These are phyloP conservation scores for Emberiza fucata DNA, from an alignment of 2,113 vertebrate genomes.

Conservation along the genomic window DNA sequence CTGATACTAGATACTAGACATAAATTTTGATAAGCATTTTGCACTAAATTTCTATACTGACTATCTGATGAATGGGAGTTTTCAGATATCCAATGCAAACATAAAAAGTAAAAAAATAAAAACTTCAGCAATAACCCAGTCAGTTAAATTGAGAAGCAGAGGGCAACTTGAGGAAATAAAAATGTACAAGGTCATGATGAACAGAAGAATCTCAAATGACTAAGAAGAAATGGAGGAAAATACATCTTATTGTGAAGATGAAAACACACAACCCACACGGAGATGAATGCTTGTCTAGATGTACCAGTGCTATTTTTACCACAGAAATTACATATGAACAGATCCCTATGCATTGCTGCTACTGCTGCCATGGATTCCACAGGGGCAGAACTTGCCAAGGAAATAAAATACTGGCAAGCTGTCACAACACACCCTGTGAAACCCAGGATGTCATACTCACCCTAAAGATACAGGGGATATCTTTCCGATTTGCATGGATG, in stretches of 20 bases:
- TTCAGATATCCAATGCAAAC: not conserved
- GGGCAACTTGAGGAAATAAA: not conserved
- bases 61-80: not conserved
- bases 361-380: not conserved
- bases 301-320: not conserved
- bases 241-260: not conserved
- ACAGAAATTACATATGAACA: not conserved
- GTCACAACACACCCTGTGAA: not conserved
- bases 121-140: not conserved
- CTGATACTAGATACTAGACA: not conserved
- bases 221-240: not conserved
- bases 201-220: not conserved
- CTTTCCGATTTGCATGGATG: conserved; percentile 96
- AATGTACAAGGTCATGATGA: not conserved
- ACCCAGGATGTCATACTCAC: conserved; percentile 73
- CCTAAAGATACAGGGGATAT: conserved; percentile 96
- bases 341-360: not conserved
- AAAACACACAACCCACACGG: not conserved
- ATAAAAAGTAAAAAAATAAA: not conserved
- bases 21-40: not conserved
- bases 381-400: not conserved
- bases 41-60: not conserved
- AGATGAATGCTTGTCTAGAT: not conserved
- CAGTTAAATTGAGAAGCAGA: not conserved
- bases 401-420: not conserved